Percentiles rank a stretch among this genome's conserved stretches.
phyloP scores from a whole-genome alignment of 2,113 vertebrate species.

The Ia io region DNA sequence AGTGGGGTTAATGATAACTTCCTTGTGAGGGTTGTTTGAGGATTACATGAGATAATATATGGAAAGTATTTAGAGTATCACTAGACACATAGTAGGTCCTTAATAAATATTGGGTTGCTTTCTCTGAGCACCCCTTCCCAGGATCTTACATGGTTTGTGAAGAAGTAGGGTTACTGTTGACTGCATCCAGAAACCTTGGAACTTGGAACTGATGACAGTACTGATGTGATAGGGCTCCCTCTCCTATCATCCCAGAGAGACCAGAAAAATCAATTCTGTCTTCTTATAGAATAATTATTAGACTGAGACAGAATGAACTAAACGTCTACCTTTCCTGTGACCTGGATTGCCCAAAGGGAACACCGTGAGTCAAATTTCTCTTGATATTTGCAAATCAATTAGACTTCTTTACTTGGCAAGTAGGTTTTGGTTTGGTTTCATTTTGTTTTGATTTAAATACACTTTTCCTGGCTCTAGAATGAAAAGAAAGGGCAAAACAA shows the following conservation, averaged over 20 bases:
- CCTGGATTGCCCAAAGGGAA: neutral
- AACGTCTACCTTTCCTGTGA: neutral
- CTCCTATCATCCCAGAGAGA: neutral
- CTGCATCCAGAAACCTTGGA: neutral
- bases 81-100: neutral
- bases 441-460: conserved; percentile 35
- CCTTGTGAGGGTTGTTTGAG: neutral
- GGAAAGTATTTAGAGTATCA: neutral
- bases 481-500: conserved; percentile 32
- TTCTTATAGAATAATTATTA: neutral
- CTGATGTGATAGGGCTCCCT: neutral
- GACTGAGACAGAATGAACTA: neutral
- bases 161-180: neutral
- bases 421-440: conserved; percentile 8
- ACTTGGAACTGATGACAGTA: neutral
- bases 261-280: neutral
- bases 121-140: neutral
- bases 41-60: neutral
- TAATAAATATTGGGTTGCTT: neutral
- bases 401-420: conserved; percentile 19
- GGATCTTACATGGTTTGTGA: neutral
- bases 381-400: conserved; percentile 44
- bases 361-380: neutral
- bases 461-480: conserved; percentile 31
- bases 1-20: neutral